A percentile compares a stretch with the other conserved stretches of the same genome.
Evolutionary conservation across 53 echinoderm and acorn worm genomes (phyloP).

Genomic region (Henricia sp.): DNA sequence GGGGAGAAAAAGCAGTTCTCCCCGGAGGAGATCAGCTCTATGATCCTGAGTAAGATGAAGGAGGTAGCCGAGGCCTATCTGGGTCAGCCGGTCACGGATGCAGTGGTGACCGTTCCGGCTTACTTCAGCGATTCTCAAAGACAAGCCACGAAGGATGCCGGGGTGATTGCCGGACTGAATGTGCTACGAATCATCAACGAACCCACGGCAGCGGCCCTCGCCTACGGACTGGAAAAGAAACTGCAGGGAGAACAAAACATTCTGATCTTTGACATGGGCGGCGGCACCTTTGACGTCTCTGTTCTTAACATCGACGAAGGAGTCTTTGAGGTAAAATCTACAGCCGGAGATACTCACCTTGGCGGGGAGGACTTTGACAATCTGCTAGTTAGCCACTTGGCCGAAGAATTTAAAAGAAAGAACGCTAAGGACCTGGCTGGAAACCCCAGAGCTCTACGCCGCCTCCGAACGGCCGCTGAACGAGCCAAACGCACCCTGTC

Average conservation of each 20-base stretch:
- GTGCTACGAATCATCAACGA: conserved; percentile 91
- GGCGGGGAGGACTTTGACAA: too few relatives aligned
- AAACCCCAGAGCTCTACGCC: conserved; percentile 67
- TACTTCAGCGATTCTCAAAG: too few relatives aligned
- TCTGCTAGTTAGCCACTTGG: not conserved
- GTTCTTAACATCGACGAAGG: conserved; percentile 73
- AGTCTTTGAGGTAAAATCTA: conserved; percentile 79
- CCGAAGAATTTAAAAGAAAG: conserved; percentile 74
- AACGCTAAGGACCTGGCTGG: conserved; percentile 62
- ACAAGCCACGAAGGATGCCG: too few relatives aligned
- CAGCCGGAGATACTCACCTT: conserved; percentile 86
- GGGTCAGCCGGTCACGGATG: conserved; percentile 68
- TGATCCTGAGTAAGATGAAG: too few relatives aligned
- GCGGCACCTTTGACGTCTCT: too few relatives aligned
- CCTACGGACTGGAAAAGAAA: conserved; percentile 88
- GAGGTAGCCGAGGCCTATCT: conserved; percentile 80
- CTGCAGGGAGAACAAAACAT: too few relatives aligned
- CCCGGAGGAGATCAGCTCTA: too few relatives aligned
- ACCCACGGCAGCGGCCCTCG: conserved; percentile 87
- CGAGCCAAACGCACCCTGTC: too few relatives aligned
- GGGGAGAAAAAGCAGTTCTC: conserved; percentile 81
- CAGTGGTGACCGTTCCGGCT: too few relatives aligned
- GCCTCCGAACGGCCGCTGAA: conserved; percentile 81
- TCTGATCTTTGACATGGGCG: too few relatives aligned
- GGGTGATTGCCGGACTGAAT: too few relatives aligned